Evolutionary conservation across 35 echinoderm and acorn worm genomes (phyloP).

Genomic region (Holothuria glaberrima): DNA sequence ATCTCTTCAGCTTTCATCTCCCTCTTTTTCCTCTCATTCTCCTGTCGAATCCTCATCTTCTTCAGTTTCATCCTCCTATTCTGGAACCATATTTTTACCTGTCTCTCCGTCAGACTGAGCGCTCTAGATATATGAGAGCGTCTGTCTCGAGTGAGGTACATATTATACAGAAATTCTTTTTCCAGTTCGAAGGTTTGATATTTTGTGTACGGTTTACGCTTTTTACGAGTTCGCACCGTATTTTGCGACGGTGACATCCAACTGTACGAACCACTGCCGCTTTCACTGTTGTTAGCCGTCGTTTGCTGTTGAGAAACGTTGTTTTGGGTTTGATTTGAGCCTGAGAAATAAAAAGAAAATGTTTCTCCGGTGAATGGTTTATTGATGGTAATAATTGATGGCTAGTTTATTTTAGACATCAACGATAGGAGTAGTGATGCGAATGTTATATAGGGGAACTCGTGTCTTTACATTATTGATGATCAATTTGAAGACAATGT

Average conservation of each 20-base stretch:
- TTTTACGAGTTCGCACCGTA: conserved; percentile 85
- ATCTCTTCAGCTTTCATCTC: conserved; percentile 64
- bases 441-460: too few relatives aligned
- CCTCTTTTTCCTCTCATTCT: conserved; percentile 76
- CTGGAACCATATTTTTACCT: conserved; percentile 99
- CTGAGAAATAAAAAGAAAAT: conserved; percentile 1
- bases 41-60: conserved; percentile 89
- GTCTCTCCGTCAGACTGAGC: conserved; percentile 85
- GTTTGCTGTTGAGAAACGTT: background rate
- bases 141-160: conserved; percentile 95
- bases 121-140: conserved; percentile 87
- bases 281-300: background rate
- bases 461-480: too few relatives aligned
- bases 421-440: too few relatives aligned
- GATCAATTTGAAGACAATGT: too few relatives aligned
- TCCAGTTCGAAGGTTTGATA: conserved; percentile 99
- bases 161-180: conserved; percentile 98
- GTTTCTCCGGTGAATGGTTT: background rate
- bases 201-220: conserved; percentile 96
- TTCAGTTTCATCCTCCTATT: conserved; percentile 98
- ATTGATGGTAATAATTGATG: too few relatives aligned
- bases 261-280: conserved; percentile 32
- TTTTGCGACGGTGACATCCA: conserved; percentile 65
- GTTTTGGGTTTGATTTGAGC: conserved; percentile 25
- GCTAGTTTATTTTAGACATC: too few relatives aligned